Conservation (phyloP, 2,113 vertebrate genomes). For the Zeus faber region DNA sequence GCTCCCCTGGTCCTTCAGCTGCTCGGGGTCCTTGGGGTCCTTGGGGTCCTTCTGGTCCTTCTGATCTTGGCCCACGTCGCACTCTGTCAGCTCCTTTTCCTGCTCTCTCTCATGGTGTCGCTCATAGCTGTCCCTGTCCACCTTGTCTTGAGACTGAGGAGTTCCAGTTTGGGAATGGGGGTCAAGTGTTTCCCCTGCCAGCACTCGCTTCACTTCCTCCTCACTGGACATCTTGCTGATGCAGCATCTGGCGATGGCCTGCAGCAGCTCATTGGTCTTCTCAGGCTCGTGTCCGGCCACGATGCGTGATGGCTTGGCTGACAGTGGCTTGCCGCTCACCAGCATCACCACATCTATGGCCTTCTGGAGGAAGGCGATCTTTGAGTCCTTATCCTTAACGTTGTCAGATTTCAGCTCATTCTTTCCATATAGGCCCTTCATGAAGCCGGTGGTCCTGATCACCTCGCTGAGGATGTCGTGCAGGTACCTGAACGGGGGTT, state of each 20-base stretch:
- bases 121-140: constrained; percentile 71
- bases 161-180: constrained; percentile 70
- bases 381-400: constrained; percentile 95
- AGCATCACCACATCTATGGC: constrained; percentile 90
- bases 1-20: too few species aligned
- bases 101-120: constrained; percentile 74
- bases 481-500: constrained; percentile 93
- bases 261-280: constrained; percentile 93
- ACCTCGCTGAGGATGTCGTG: constrained; percentile 96
- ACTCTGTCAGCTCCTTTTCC: too few species aligned
- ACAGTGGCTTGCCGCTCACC: constrained; percentile 84
- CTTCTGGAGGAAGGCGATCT: constrained; percentile 94
- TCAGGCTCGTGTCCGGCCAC: constrained; percentile 93
- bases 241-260: constrained; percentile 91
- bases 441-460: constrained; percentile 89
- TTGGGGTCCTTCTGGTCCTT: too few species aligned
- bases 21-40: too few species aligned
- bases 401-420: constrained; percentile 93
- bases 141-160: constrained; percentile 78
- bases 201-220: constrained; percentile 85
- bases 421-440: constrained; percentile 94
- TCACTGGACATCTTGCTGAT: constrained; percentile 91
- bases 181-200: constrained; percentile 84
- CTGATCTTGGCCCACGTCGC: too few species aligned
- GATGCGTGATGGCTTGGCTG: constrained; percentile 84